These are phyloP conservation scores for Podabrus alpinus DNA, from an alignment of 2,888 invertebrate species.

Conservation along the genomic window DNA sequence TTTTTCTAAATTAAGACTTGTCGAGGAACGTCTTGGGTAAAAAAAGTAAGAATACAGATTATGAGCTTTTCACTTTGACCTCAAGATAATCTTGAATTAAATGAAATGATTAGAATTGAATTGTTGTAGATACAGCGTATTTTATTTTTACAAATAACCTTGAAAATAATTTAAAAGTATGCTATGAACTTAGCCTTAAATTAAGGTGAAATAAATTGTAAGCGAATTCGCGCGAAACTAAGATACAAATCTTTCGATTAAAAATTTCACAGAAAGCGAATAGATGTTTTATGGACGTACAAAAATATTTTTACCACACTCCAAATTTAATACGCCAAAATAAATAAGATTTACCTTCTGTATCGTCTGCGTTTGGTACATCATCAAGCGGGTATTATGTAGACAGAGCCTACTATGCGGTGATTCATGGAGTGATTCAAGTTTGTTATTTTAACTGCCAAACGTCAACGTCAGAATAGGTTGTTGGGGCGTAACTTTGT, in stretches of 20 bases:
- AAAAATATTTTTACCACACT: too few species aligned
- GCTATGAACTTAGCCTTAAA: background rate
- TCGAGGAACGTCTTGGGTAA: background rate
- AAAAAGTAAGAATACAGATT: background rate
- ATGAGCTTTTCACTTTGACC: background rate
- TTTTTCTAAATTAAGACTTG: background rate
- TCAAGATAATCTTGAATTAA: background rate
- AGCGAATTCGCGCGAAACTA: background rate
- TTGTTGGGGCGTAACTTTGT: slow-evolving; percentile 40
- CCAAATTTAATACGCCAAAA: too few species aligned
- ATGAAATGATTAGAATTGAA: background rate
- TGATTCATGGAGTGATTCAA: slow-evolving; percentile 1
- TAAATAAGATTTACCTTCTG: too few species aligned
- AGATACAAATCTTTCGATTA: background rate
- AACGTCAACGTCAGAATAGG: background rate
- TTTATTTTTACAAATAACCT: background rate
- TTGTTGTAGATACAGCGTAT: background rate
- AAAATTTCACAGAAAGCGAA: background rate
- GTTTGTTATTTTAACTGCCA: background rate
- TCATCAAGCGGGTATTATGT: background rate
- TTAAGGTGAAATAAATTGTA: background rate
- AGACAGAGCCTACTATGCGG: background rate
- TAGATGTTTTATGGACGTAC: too few species aligned
- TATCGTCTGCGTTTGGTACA: background rate
- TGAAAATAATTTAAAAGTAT: background rate